A percentile compares a stretch with the other conserved stretches of the same genome.
These are phyloP conservation scores for Plestiodon gilberti DNA, from an alignment of 2,113 vertebrate species.

Conservation along the genomic window DNA sequence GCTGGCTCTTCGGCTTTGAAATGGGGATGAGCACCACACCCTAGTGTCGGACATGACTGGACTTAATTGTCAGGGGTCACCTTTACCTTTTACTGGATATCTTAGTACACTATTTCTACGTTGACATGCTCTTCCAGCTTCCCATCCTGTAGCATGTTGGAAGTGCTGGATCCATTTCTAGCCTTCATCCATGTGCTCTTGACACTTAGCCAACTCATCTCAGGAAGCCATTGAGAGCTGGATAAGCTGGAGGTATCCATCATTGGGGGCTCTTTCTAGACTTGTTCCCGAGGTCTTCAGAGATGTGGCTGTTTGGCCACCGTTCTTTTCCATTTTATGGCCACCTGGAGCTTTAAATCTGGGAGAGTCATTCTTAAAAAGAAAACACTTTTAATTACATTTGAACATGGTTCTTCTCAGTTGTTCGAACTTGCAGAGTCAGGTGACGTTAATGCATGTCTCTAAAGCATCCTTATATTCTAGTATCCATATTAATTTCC, in stretches of 20 bases:
- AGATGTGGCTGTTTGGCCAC: neutral
- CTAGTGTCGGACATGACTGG: too few relatives aligned
- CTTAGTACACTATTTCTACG: neutral
- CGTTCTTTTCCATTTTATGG: neutral
- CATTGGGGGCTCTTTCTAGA: neutral
- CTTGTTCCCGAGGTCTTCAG: neutral
- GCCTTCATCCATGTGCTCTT: neutral
- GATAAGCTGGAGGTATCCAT: neutral
- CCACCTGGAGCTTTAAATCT: neutral
- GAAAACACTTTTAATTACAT: neutral
- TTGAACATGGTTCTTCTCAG: too few relatives aligned
- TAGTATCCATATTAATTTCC: neutral
- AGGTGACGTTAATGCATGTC: neutral
- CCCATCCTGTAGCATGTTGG: neutral
- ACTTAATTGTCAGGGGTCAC: too few relatives aligned
- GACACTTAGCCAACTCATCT: neutral
- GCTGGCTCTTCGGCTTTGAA: too few relatives aligned
- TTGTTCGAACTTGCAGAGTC: neutral
- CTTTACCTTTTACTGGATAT: neutral
- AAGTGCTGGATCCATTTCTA: too few relatives aligned
- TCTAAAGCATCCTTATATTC: neutral
- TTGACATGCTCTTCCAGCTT: neutral
- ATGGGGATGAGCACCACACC: too few relatives aligned
- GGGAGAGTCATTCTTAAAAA: neutral
- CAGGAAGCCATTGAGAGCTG: neutral